Base-by-base conservation (phyloP, 2,888 invertebrate genomes). In the Epistrophe eligans region DNA sequence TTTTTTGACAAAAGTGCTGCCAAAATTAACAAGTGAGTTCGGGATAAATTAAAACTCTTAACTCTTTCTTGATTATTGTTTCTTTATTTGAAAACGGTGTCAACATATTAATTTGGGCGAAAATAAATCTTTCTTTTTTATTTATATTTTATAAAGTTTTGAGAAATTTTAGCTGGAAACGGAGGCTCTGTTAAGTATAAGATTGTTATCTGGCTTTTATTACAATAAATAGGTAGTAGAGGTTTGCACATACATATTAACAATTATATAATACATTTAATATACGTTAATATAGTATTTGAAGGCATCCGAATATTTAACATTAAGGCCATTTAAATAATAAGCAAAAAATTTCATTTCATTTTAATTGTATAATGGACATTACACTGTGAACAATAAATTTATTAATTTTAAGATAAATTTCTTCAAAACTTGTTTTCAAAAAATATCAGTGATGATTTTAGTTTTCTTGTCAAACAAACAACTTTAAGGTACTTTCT, bases 271-370 rank as follows among this genome's bases (percentile, higher is more conserved):
- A 73, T 73, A 83, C 72, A 77, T 58, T 66, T 48, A 35, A 58
- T 55, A 50, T 13, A 58, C 58, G n/a, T n/a, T n/a, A n/a, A 82
- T 35, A 66, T 38, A 45, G 32, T 50, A 45, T 50, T 67, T 43
- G 6, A 79, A 83, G 83, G 79, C 83, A 79, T 74, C 62, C 35
- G 48, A 60, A 32, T 70, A 43, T 71, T 45, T 52, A 77, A 79
- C 45, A 45, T 17, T 67, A 38, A 70, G 72, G 67, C 60, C 55
- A 32, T 24, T 66, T 83, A 60, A 4, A 62, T 10, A 8, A 28
- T 6, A 57, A 77, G 40, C 71, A 10, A 55, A 19, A 77, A 72
- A 71, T 52, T 52, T 52, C 0, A 72, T 77, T 40, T 62, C n/a
- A 52, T 70, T 66, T 55, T 73, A 66, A 60, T 82, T 82, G 24